Percentiles rank a stretch among this genome's conserved stretches.
Evolutionary conservation across 1,140 invertebrate species (phyloP).

Genomic region (Dendrolimus kikuchii): DNA sequence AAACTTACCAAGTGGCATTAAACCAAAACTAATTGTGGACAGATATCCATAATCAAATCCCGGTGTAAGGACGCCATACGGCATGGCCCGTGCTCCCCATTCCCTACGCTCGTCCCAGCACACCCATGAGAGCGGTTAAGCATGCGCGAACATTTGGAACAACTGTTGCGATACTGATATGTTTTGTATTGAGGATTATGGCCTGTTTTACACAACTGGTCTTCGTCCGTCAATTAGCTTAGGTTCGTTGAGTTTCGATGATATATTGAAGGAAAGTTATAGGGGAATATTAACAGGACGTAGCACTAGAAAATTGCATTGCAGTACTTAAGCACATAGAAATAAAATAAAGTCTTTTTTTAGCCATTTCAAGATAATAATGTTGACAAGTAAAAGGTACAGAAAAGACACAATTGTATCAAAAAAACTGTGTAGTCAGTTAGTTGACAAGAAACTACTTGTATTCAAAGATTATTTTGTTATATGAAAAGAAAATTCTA

Average conservation of each 20-base stretch:
- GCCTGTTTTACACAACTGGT: conserved; percentile 13
- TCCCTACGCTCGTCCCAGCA: conserved; percentile 25
- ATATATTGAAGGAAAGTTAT: not conserved
- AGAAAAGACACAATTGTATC: too few species aligned
- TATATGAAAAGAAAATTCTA: too few species aligned
- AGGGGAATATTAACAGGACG: too few species aligned
- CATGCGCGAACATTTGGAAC: conserved; percentile 26
- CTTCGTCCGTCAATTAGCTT: not conserved
- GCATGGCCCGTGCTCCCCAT: conserved; percentile 14
- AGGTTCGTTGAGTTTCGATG: not conserved
- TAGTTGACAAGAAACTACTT: too few species aligned
- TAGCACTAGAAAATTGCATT: too few species aligned
- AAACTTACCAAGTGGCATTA: not conserved
- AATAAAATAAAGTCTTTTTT: too few species aligned
- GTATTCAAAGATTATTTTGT: too few species aligned
- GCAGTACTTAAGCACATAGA: too few species aligned
- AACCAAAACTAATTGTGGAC: conserved; percentile 28
- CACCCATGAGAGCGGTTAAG: conserved; percentile 37
- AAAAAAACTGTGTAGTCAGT: too few species aligned
- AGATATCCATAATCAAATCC: conserved; percentile 33
- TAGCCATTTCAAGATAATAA: too few species aligned
- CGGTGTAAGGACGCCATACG: conserved; percentile 30
- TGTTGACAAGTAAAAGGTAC: too few species aligned
- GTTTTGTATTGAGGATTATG: conserved; percentile 37
- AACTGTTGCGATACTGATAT: conserved; percentile 53